Percentiles rank a stretch among this genome's conserved stretches.
Evolutionary conservation across 1,140 invertebrate genomes (phyloP).

Genomic region (Cyrtorhinus lividipennis): DNA sequence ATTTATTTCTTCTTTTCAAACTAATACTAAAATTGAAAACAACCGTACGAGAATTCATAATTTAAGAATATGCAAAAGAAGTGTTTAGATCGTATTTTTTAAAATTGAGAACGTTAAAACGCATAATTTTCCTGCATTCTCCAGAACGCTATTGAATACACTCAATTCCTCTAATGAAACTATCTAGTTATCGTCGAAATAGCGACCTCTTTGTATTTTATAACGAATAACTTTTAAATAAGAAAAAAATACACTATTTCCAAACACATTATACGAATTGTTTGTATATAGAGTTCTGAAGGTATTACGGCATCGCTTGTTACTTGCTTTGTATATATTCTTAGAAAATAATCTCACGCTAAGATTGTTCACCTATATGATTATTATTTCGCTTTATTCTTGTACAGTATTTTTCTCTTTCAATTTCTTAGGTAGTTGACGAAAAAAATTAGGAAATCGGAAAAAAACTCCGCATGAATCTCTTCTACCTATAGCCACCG

Average conservation of each 20-base stretch:
- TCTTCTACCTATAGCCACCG: no score
- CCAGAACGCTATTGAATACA: background rate
- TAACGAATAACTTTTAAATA: background rate
- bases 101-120: no score
- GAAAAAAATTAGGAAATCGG: no score
- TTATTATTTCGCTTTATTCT: constrained; percentile 1
- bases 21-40: no score
- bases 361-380: background rate
- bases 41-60: no score
- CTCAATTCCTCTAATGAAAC: background rate
- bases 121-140: background rate
- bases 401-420: background rate
- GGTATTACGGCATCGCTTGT: constrained; percentile 1
- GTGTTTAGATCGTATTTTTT: no score
- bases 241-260: no score
- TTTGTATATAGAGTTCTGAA: constrained; percentile 5
- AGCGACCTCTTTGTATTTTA: background rate
- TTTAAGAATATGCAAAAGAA: no score
- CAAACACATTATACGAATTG: no score
- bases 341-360: background rate
- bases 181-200: background rate
- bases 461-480: no score
- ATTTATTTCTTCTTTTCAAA: no score
- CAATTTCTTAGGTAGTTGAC: background rate
- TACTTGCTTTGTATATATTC: background rate